Base-by-base conservation (phyloP, 2,113 vertebrate species). In the Notiomystis cincta region DNA sequence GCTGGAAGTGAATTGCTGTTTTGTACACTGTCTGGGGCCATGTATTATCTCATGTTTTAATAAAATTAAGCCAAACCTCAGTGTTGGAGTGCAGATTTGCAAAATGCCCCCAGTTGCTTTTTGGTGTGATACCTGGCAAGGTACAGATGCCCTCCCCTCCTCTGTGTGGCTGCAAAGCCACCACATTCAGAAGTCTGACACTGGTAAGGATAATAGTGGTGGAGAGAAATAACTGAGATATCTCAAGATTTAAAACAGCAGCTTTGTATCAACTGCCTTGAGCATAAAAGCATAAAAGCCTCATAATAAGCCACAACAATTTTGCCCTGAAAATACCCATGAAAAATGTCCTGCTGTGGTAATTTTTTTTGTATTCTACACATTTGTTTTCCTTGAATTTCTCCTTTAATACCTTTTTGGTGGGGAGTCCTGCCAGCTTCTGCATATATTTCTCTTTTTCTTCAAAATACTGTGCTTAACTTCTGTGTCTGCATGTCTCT, bases 71-170 rank as follows among this genome's bases (percentile, higher is more conserved):
- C 30, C 25, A 57, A 48, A 24, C 51, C 25, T n/a, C 37, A 48
- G 0, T 15, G 53, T 7, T 25, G 1, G 31, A 76, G 22, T 2
- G 4, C 21, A 40, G 31, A 13, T 61, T 71, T 89, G 57, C 45
- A 81, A 60, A 67, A 67, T 62, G 45, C 16, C 31, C 65, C 31
- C 17, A 24, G 30, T 30, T 48, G 28, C 44, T 87, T 78, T 90
- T 70, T 1, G 2, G 9, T 2, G 1, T 54, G 35, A 66, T 40
- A 17, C 1, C 31, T 67, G 53, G 14, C 0, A 4, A 91, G n/a
- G 11, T 48, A 13, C 21, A 54, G 16, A 48, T 19, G 4, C 13
- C 21, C 20, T 57, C 8, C 20, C 11, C 23, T 85, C 16, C 20
- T 81, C 65, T 3, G 0, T 15, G 31, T 56, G 57, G 25, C 60